Evolutionary conservation across 1,140 invertebrate species (phyloP), one percentile per base, ranked within the genome.

Genomic region (Neuroterus valhalla): DNA sequence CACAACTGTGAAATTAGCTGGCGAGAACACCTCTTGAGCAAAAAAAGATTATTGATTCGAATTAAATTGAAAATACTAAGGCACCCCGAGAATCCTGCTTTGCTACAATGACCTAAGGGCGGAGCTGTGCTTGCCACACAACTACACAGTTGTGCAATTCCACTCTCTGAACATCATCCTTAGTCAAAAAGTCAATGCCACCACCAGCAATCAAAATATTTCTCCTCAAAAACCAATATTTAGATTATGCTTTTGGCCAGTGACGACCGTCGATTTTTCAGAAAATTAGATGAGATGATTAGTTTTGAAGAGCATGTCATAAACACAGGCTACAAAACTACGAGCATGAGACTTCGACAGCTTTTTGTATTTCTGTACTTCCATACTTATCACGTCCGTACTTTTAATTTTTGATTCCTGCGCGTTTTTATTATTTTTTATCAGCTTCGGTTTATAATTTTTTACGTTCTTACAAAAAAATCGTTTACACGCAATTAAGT

Each of bases 351-450:
- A 26, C 15, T 11, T 26, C 11, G 52, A 55, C 14, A n/a, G 55
- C 55, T 62, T 62, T 15, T 3, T 31, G 23, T 62, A 62, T 31
- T 62, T 62, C n/a, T 38, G 26, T 26, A 38, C 55, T 62, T 38
- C 14, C 31, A 21, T 55, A 21, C 52, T 55, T 48, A 48, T 55
- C 52, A 26, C 52, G 3, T 23, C 5, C 19, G 19, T 52, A 21
- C 21, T 52, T 52, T 52, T 48, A 5, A 48, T 12, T 23, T 50
- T 12, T 12, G 4, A 23, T 17, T 12, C 50, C 2, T 55, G 21
- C 26, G 10, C 23, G 14, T 31, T 14, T 62, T 62, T 62, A 31
- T 31, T 31, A n/a, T n/a, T 17, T 48, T 48, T 15, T 48, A 48
- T n/a, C 46, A 48, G 46, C 46, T 48, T 19, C 17, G n/a, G 46